Base-by-base conservation (phyloP, 2,797 vertebrate genomes). In the Sardinella longiceps region DNA sequence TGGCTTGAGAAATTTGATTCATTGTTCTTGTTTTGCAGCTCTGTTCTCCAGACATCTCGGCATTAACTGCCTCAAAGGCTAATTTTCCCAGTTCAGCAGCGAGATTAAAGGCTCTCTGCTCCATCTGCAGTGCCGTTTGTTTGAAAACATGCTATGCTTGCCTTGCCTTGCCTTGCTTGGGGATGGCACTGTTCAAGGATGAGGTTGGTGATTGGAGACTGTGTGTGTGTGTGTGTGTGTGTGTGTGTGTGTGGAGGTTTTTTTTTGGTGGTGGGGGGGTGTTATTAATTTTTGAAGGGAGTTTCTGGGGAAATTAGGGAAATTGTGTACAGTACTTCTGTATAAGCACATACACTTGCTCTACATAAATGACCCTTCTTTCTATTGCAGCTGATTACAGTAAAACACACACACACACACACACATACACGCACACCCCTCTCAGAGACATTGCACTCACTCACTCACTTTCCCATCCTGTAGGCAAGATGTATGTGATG, bases 31-130 rank as follows among this genome's bases (percentile, higher is more conserved):
- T 86, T 82, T 82, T 82, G 74, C 33, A 82, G 85, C 85, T 84
- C 84, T 87, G 80, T 81, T 91, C 88, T 89, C 87, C 89, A 88
- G 70, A 85, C 84, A 53, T 92, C 91, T 89, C 91, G 92, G 86
- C 92, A 89, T 93, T 90, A 91, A 90, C 91, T 91, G 86, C 88
- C 91, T 89, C 88, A 87, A 88, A 89, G 85, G 86, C 89, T 92
- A 87, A 93, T 93, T 92, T 93, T 86, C 88, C 88, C 89, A 81
- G 60, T 88, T 84, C 84, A 88, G 88, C 45, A 58, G 85, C 89
- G 84, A 91, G 94, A 93, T 93, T 87, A 39, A 86, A 51, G 91
- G 93, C 92, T 95, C 92, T 93, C 90, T 84, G 90, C 90, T 93
- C 93, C 94, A 94, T 95, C 93, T 94, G 93, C 85, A 92, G 81